Percentiles rank a stretch among this genome's conserved stretches.
phyloP scores from a whole-genome alignment of 2,888 invertebrate genomes.

The Charanyca ferruginea region DNA sequence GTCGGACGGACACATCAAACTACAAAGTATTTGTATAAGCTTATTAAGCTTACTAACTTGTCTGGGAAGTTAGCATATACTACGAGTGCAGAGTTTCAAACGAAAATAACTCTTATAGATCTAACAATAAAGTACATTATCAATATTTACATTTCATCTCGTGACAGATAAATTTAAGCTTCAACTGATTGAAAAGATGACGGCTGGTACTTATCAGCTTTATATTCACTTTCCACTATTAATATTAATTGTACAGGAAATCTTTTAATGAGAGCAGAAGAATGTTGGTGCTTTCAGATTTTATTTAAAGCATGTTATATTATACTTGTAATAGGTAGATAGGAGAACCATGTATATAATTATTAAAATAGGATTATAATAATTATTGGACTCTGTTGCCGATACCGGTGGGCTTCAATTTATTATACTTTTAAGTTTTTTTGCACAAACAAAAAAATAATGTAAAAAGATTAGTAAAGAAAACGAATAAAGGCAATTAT shows the following conservation, averaged over 20 bases:
- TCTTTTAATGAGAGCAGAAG: constrained; percentile 13
- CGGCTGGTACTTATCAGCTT: constrained; percentile 45
- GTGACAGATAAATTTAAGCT: constrained; percentile 39
- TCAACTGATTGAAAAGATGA: constrained; percentile 51
- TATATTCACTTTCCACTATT: constrained; percentile 42
- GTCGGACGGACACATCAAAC: background rate
- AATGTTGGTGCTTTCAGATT: constrained; percentile 10
- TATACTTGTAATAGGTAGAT: background rate
- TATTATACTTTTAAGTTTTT: too few species aligned
- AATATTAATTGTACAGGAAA: constrained; percentile 40
- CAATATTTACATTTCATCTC: constrained; percentile 1
- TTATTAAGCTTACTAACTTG: constrained; percentile 27
- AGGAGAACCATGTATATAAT: too few species aligned
- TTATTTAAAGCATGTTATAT: constrained; percentile 11
- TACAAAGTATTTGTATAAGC: constrained; percentile 20
- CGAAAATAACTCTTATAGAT: background rate
- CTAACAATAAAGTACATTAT: constrained; percentile 16
- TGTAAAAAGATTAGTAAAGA: too few species aligned
- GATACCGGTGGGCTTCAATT: too few species aligned
- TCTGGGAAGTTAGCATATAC: constrained; percentile 48
- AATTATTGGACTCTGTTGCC: too few species aligned
- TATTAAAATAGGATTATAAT: too few species aligned
- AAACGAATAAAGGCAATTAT: too few species aligned
- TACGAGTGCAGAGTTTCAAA: constrained; percentile 11
- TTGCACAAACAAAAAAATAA: too few species aligned